Percentiles rank a stretch among this genome's conserved stretches.
Conservation (phyloP, 37 sponge, comb jelly and placozoan genomes). For the Hexactinellida sp. region DNA sequence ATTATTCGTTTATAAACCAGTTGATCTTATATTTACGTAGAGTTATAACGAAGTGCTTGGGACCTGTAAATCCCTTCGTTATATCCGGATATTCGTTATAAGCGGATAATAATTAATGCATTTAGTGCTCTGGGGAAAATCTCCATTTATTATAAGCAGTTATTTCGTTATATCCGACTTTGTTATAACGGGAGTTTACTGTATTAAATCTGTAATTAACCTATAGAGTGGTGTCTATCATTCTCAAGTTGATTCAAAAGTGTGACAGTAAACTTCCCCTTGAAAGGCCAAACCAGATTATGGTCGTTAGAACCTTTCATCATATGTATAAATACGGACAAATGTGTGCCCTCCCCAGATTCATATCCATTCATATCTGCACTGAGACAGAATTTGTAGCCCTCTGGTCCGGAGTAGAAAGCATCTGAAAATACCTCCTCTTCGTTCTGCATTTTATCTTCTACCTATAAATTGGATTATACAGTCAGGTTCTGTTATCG, state of each 20-base stretch:
- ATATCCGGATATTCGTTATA: too few species aligned
- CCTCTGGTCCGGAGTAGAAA: background rate
- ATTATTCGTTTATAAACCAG: too few species aligned
- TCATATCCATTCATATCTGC: conserved; percentile 14
- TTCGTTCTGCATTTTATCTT: conserved; percentile 14
- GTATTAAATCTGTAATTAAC: background rate
- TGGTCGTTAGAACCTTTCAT: background rate
- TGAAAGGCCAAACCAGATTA: background rate
- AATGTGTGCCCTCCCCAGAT: background rate
- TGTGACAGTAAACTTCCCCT: background rate
- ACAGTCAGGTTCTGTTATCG: too few species aligned
- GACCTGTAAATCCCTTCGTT: too few species aligned
- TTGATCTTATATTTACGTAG: too few species aligned
- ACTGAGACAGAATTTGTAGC: conserved; percentile 5
- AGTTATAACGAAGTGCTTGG: too few species aligned
- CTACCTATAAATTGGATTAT: background rate
- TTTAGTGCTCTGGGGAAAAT: too few species aligned
- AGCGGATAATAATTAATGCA: too few species aligned
- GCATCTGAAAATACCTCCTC: conserved; percentile 17
- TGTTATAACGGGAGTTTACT: too few species aligned
- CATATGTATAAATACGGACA: conserved; percentile 9
- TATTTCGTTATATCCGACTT: too few species aligned
- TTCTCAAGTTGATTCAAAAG: conserved; percentile 2
- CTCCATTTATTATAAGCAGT: too few species aligned
- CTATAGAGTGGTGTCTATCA: conserved; percentile 15